phyloP scores from a whole-genome alignment of 2,888 invertebrate species.

The Coecobrya sp. region DNA sequence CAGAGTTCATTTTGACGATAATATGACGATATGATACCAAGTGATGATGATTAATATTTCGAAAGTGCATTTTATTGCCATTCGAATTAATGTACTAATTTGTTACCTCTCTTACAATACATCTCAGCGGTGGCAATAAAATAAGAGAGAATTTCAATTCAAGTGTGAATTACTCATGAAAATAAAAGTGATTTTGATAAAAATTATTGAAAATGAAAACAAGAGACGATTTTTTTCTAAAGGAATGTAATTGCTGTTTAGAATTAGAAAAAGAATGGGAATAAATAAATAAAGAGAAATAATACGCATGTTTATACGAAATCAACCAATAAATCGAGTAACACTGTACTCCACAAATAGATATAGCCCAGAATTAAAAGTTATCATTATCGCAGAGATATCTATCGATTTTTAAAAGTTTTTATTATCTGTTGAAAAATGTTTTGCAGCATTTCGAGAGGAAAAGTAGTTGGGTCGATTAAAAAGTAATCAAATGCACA shows the following conservation, averaged over 20 bases:
- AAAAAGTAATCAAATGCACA: conserved; percentile 22
- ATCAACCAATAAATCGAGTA: neutral
- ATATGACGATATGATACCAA: neutral
- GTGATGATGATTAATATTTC: conserved; percentile 42
- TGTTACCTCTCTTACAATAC: neutral
- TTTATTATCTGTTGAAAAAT: neutral
- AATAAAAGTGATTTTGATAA: neutral
- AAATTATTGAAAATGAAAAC: neutral
- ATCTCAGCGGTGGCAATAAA: neutral
- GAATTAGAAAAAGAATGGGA: too few species aligned
- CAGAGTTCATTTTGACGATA: conserved; percentile 18
- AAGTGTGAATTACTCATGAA: neutral
- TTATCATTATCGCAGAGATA: neutral
- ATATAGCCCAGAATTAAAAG: too few species aligned
- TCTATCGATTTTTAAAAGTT: neutral
- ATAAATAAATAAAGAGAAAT: neutral
- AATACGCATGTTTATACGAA: neutral
- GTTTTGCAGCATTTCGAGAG: conserved; percentile 11
- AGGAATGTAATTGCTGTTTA: too few species aligned
- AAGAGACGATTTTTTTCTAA: too few species aligned
- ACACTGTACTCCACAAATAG: too few species aligned
- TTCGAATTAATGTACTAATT: conserved; percentile 28
- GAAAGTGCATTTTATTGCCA: conserved; percentile 57
- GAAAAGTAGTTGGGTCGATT: conserved; percentile 61
- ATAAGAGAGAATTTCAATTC: neutral